These are phyloP conservation scores for Corynorhinus townsendii DNA, from an alignment of 2,113 vertebrate genomes.

Conservation along the genomic window DNA sequence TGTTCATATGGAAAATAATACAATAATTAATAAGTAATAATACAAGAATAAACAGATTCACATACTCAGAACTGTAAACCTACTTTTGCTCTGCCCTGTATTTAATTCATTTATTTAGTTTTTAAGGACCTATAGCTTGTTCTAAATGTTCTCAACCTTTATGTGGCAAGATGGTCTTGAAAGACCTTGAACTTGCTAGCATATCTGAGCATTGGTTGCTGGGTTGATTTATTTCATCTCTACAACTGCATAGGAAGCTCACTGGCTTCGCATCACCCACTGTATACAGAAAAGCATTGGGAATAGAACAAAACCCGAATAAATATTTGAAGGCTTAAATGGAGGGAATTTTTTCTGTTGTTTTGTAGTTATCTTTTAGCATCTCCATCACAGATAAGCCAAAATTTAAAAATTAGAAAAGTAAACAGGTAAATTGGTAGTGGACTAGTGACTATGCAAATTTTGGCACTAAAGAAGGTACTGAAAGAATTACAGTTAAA, in stretches of 20 bases:
- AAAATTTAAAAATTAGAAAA: neutral
- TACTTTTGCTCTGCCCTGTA: neutral
- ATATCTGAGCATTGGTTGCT: neutral
- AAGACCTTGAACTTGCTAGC: neutral
- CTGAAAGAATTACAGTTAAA: neutral
- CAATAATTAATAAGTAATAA: too few relatives aligned
- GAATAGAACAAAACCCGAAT: neutral
- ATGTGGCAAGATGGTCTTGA: neutral
- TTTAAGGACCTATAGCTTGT: neutral
- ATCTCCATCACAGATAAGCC: neutral
- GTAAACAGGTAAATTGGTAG: neutral
- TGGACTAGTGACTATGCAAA: neutral
- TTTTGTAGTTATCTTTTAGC: neutral
- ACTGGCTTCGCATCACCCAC: neutral
- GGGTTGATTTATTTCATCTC: neutral
- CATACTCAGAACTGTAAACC: neutral
- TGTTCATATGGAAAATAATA: neutral
- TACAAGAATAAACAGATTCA: neutral
- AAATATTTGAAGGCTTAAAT: neutral
- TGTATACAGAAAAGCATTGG: neutral
- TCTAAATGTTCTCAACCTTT: neutral
- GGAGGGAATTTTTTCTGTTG: neutral
- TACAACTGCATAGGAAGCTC: neutral
- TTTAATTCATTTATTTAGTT: neutral
- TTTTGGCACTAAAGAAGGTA: neutral